phyloP scores from a whole-genome alignment of 92 coral and sea anemone genomes.

The Umimayanthus kanabou region DNA sequence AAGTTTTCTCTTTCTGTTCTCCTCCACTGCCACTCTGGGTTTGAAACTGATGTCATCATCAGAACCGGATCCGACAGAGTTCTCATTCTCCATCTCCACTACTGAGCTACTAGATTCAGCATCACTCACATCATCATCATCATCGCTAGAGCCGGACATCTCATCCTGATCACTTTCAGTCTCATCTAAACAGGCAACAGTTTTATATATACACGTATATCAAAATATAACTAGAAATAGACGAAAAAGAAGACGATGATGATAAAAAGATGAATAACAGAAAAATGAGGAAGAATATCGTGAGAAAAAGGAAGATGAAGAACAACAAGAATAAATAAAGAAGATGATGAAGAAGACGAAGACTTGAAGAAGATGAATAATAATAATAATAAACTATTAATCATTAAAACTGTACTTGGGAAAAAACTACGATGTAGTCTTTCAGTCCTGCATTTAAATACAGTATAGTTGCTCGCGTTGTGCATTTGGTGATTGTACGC shows the following conservation, averaged over 20 bases:
- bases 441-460: no score
- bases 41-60: slow-evolving; percentile 47
- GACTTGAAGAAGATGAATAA: background rate
- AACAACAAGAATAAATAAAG: background rate
- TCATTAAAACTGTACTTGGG: no score
- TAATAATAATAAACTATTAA: no score
- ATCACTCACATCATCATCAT: slow-evolving; percentile 60
- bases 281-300: no score
- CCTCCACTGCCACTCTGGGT: slow-evolving; percentile 39
- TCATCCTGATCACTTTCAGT: slow-evolving; percentile 21
- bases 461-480: no score
- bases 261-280: no score
- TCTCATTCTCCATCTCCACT: slow-evolving; percentile 40
- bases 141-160: slow-evolving; percentile 31
- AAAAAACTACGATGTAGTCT: no score
- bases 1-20: slow-evolving; percentile 60
- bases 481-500: no score
- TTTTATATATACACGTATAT: background rate
- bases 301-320: background rate
- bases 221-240: background rate
- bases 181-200: slow-evolving; percentile 21
- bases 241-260: no score
- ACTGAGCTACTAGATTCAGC: slow-evolving; percentile 34
- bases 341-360: background rate
- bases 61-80: slow-evolving; percentile 40